phyloP scores from a whole-genome alignment of 2,797 vertebrate species.

The Iguana delicatissima region DNA sequence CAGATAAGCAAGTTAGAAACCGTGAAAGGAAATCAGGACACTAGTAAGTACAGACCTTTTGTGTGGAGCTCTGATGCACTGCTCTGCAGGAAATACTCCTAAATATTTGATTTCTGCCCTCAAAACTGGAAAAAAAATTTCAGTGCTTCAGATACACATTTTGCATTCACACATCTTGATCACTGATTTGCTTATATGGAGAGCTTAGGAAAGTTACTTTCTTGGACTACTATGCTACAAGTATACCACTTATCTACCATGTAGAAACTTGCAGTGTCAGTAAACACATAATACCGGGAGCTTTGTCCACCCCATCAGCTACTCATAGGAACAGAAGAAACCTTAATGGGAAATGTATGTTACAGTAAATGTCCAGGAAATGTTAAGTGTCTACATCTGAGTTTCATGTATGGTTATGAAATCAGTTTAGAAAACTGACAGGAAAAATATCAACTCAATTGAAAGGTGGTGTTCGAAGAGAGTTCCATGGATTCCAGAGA shows the following conservation, averaged over 20 bases:
- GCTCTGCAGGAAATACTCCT: constrained; percentile 8
- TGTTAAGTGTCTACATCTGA: no score
- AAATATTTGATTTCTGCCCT: neutral
- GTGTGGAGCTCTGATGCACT: constrained; percentile 38
- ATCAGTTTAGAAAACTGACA: no score
- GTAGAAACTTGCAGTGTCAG: neutral
- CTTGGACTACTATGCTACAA: neutral
- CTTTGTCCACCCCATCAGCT: neutral
- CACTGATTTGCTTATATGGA: neutral
- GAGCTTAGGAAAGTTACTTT: neutral
- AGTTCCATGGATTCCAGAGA: no score
- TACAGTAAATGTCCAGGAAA: neutral
- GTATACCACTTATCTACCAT: neutral
- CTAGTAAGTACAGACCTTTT: neutral
- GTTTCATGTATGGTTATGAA: no score
- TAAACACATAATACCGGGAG: constrained; percentile 1
- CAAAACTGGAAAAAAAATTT: constrained; percentile 7
- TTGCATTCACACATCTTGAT: neutral
- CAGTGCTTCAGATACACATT: constrained; percentile 4
- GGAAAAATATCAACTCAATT: no score
- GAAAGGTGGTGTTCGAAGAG: no score
- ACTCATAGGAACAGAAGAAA: neutral
- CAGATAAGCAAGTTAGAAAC: constrained; percentile 13
- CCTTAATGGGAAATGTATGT: neutral
- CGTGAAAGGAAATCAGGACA: constrained; percentile 22